These are phyloP conservation scores for Sphecodes monilicornis DNA, from an alignment of 2,888 invertebrate species.

Conservation along the genomic window DNA sequence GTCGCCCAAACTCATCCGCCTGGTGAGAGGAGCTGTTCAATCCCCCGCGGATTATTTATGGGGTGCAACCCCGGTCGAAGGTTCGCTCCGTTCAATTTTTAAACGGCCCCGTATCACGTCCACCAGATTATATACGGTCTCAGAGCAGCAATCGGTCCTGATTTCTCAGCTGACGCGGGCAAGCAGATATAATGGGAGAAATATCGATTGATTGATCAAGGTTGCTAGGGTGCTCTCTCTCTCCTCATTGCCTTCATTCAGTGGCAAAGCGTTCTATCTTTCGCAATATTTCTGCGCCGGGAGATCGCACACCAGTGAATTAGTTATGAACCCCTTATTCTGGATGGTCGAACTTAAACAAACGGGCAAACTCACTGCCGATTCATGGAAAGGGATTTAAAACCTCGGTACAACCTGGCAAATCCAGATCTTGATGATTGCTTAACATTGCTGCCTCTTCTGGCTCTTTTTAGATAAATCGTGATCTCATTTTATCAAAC, in stretches of 20 bases:
- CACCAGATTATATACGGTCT: conserved; percentile 37
- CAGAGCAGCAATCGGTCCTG: conserved; percentile 20
- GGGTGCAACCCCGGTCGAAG: conserved; percentile 64
- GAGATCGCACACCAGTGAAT: not conserved
- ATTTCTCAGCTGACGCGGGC: conserved; percentile 6
- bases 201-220: not conserved
- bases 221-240: too few relatives aligned
- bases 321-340: not conserved
- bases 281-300: not conserved
- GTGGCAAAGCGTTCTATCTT: not conserved
- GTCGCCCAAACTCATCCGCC: conserved; percentile 65
- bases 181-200: not conserved
- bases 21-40: conserved; percentile 59
- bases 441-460: not conserved
- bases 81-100: conserved; percentile 60
- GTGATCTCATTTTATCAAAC: too few relatives aligned
- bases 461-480: too few relatives aligned
- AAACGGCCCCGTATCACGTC: conserved; percentile 35
- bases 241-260: not conserved
- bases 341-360: not conserved
- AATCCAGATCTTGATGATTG: not conserved
- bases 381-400: not conserved
- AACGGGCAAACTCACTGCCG: not conserved
- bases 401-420: not conserved
- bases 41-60: conserved; percentile 74